phyloP scores from a whole-genome alignment of 2,888 invertebrate species.

The Zaprionus obscuricornis region DNA sequence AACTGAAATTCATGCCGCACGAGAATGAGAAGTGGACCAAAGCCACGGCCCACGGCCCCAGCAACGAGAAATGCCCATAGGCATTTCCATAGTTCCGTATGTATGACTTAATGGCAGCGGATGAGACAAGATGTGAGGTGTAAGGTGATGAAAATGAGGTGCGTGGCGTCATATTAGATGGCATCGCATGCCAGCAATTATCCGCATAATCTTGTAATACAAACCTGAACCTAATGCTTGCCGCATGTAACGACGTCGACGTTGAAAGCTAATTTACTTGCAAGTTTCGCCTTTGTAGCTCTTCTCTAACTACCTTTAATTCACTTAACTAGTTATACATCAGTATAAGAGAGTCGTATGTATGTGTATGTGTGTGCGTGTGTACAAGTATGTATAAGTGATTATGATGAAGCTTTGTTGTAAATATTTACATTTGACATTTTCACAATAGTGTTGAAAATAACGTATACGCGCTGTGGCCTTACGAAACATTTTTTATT shows the following conservation, averaged over 20 bases:
- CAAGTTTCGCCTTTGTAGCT: conserved; percentile 23
- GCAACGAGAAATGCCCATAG: conserved; percentile 18
- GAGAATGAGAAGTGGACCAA: conserved; percentile 42
- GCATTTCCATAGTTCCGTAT: not conserved
- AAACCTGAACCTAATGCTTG: conserved; percentile 53
- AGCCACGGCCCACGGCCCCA: conserved; percentile 21
- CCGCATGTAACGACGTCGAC: conserved; percentile 31
- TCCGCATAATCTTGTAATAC: conserved; percentile 76
- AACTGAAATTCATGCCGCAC: conserved; percentile 45
- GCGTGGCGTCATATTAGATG: conserved; percentile 60
- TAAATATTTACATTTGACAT: conserved; percentile 48
- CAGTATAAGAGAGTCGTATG: conserved; percentile 7
- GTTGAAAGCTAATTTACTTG: conserved; percentile 55
- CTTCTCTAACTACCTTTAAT: conserved; percentile 40
- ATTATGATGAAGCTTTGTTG: conserved; percentile 45
- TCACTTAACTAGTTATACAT: conserved; percentile 51
- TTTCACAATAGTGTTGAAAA: conserved; percentile 27
- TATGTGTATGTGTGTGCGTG: conserved; percentile 2
- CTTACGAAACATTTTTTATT: not conserved
- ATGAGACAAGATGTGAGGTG: not conserved
- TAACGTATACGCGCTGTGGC: conserved; percentile 42
- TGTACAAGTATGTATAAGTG: conserved; percentile 3
- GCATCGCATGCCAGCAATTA: conserved; percentile 76
- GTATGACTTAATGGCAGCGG: not conserved
- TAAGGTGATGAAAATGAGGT: conserved; percentile 20